Evolutionary conservation across 2,888 invertebrate genomes (phyloP), one percentile per base, ranked within the genome.

Genomic region (Conchocele bisecta): DNA sequence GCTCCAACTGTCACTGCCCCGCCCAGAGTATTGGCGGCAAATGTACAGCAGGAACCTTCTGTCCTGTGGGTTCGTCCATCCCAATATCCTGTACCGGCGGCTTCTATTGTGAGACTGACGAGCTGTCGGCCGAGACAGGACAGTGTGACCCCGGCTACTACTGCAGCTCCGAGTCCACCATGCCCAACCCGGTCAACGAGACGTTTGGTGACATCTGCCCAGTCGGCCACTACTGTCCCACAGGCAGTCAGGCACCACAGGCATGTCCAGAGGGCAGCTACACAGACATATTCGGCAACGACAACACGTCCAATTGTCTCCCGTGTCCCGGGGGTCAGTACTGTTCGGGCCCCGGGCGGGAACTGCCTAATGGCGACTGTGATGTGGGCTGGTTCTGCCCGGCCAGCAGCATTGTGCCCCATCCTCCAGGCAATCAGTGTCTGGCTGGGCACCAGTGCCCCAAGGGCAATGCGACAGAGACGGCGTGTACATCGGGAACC

Each of bases 191-290:
- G 5, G 85, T 88, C 17, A 86, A 86, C 78, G 89, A 89, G 42
- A 84, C 86, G 6, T 88, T 85, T 60, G 89, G 89, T 26, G 89
- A 89, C 63, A 82, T 88, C 37, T 90, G 90, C 74, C 89, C 89
- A 0, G 84, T 86, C 61, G 90, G 90, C 20, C 85, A 88, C 64
- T 90, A 88, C 69, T 90, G 90, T 70, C 88, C 88, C 13, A 51
- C 64, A 15, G 87, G 82, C 4, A 89, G 88, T 50, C 59, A 83
- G 5, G 71, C 78, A 20, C 82, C 89, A 4, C 77, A 75, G 28
- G 68, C 88, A n/a, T 90, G 90, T 51, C 74, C 76, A 26, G 86
- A 86, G 28, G 89, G 90, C 24, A 82, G 82, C 6, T 90, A 75
- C 68, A 86, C 76, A 50, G 80, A 87, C 69, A 57, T 60, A 15